A percentile compares a stretch with the other conserved stretches of the same genome.
Evolutionary conservation across 2,888 invertebrate genomes (phyloP).

Genomic region (Ellobium chinense): DNA sequence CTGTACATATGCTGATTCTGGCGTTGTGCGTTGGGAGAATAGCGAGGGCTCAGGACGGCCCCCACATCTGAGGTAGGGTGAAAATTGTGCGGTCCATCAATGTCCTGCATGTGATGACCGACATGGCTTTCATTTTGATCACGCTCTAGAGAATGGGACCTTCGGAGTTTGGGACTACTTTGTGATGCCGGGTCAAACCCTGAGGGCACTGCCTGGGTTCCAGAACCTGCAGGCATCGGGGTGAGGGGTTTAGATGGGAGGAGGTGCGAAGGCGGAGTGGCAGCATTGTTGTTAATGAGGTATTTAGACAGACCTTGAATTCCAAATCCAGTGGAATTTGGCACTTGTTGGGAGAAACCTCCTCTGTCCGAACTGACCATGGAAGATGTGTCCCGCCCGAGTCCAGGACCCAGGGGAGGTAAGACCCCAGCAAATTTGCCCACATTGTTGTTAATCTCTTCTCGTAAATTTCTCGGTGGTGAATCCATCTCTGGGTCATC

Average conservation of each 20-base stretch:
- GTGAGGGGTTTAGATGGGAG: background rate
- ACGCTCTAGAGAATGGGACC: background rate
- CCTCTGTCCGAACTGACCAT: background rate
- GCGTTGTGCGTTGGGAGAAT: background rate
- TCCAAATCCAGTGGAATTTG: background rate
- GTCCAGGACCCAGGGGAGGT: background rate
- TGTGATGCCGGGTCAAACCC: slow-evolving; percentile 25
- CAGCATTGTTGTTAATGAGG: background rate
- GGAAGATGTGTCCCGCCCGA: background rate
- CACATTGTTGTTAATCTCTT: slow-evolving; percentile 42
- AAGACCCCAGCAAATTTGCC: background rate
- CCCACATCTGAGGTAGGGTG: background rate
- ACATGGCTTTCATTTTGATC: background rate
- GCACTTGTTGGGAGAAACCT: too few species aligned
- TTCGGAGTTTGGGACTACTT: slow-evolving; percentile 31
- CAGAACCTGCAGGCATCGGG: background rate
- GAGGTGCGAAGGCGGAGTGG: background rate
- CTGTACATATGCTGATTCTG: background rate
- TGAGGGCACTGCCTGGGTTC: background rate
- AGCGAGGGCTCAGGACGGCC: background rate
- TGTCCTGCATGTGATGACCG: too few species aligned
- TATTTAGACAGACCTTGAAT: slow-evolving; percentile 1
- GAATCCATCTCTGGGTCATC: slow-evolving; percentile 37
- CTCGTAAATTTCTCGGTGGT: slow-evolving; percentile 31
- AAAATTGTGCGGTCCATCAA: background rate